phyloP scores from a whole-genome alignment of 2,113 vertebrate species.

The Pluvianellus socialis region DNA sequence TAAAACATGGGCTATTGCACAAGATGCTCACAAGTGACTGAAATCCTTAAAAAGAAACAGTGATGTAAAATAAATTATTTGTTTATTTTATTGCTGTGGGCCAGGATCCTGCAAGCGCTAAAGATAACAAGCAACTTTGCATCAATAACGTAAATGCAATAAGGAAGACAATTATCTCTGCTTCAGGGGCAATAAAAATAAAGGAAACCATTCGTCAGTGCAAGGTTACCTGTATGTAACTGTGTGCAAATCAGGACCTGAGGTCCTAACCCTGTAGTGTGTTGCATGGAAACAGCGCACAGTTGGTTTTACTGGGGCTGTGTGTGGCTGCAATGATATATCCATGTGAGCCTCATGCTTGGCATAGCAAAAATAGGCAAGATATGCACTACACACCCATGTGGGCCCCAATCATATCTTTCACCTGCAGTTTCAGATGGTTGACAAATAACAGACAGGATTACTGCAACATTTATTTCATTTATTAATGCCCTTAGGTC shows the following conservation, averaged over 20 bases:
- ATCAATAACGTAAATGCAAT: neutral
- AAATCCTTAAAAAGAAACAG: neutral
- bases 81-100: neutral
- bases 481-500: neutral
- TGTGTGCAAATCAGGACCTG: neutral
- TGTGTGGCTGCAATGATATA: neutral
- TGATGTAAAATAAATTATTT: neutral
- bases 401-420: neutral
- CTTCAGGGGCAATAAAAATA: constrained; percentile 7
- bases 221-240: neutral
- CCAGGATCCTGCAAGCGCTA: neutral
- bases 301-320: neutral
- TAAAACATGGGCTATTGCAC: neutral
- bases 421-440: neutral
- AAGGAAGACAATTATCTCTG: neutral
- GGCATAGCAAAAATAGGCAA: neutral
- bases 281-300: neutral
- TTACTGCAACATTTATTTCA: neutral
- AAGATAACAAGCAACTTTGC: neutral
- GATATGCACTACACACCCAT: neutral
- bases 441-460: neutral
- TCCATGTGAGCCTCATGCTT: neutral
- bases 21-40: neutral
- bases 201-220: neutral
- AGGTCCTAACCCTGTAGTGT: neutral